Conservation (phyloP, 35 echinoderm and acorn worm species). For the Stichopus chloronotus region DNA sequence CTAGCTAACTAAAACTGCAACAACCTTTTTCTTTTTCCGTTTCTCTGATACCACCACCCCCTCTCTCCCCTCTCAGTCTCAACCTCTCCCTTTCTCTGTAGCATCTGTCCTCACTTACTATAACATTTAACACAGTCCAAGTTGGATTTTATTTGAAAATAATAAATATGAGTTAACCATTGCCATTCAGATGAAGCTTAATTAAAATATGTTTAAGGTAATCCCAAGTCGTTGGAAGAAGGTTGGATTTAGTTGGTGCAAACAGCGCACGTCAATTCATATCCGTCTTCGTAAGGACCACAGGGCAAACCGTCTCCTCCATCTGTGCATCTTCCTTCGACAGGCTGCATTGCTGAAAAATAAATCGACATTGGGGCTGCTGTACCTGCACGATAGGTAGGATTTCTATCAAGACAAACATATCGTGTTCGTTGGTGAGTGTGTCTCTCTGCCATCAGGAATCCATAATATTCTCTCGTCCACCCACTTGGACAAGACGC, state of each 20-base stretch:
- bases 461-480: neutral
- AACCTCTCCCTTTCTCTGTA: too few species aligned
- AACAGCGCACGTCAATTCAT: slow-evolving; percentile 7
- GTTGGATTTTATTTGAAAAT: too few species aligned
- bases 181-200: neutral
- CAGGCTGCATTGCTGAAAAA: neutral
- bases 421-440: neutral
- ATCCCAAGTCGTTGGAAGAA: neutral
- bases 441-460: neutral
- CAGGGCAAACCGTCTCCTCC: slow-evolving; percentile 7
- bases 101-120: too few species aligned
- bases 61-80: too few species aligned
- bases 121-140: too few species aligned
- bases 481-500: neutral
- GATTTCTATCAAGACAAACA: neutral
- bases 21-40: too few species aligned
- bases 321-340: neutral
- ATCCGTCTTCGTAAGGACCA: neutral
- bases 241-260: slow-evolving; percentile 6
- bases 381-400: neutral
- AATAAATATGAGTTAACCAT: too few species aligned
- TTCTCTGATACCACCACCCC: too few species aligned
- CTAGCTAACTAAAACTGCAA: too few species aligned
- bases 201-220: neutral
- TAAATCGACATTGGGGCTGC: neutral